A percentile compares a stretch with the other conserved stretches of the same genome.
phyloP scores from a whole-genome alignment of 1,140 invertebrate species.

The Diprion similis region DNA sequence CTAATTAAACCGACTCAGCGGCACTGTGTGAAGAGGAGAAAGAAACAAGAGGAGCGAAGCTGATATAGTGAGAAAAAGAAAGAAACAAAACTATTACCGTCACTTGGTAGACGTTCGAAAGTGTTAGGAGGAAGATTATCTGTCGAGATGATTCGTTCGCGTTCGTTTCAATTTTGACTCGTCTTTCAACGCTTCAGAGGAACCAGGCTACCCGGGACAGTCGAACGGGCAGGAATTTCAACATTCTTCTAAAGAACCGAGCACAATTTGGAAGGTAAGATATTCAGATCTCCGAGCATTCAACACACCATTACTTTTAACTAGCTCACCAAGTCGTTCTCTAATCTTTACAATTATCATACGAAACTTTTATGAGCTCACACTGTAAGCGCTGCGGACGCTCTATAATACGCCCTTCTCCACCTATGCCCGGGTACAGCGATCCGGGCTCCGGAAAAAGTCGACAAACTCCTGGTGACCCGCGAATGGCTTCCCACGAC shows the following conservation, averaged over 20 bases:
- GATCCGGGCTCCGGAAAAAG: constrained; percentile 27
- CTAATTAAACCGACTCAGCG: background rate
- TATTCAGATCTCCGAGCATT: constrained; percentile 4
- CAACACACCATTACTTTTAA: constrained; percentile 44
- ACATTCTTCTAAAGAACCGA: constrained; percentile 4
- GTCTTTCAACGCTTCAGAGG: background rate
- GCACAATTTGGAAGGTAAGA: constrained; percentile 4
- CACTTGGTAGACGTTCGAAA: constrained; percentile 6
- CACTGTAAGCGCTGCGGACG: background rate
- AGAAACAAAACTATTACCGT: background rate
- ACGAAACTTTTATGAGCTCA: constrained; percentile 18
- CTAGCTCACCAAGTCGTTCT: constrained; percentile 34
- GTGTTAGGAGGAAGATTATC: background rate
- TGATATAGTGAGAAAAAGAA: no score
- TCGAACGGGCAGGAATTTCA: background rate
- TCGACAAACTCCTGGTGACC: constrained; percentile 41
- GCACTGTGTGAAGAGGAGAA: background rate
- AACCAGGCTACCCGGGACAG: no score
- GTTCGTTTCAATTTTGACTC: constrained; percentile 5
- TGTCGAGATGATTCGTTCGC: constrained; percentile 4
- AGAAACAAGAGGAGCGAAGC: background rate
- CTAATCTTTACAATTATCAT: constrained; percentile 58
- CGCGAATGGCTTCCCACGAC: constrained; percentile 56
- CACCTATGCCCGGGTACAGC: background rate
- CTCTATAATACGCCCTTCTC: constrained; percentile 5